Evolutionary conservation across 2,888 invertebrate genomes (phyloP).

Genomic region (Rotaria macrura): DNA sequence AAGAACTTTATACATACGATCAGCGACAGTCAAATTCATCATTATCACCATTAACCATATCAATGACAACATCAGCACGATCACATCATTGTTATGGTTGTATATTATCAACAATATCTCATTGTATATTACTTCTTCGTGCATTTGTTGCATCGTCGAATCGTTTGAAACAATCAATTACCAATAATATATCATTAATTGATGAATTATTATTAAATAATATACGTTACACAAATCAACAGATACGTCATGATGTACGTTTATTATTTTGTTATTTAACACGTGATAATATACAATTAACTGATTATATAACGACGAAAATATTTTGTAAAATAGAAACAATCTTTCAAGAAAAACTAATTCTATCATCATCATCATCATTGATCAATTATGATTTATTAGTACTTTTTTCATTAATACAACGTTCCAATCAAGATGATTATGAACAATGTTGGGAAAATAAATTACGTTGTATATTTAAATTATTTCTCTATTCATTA

Average conservation of each 20-base stretch:
- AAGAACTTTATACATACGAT: slow-evolving; percentile 32
- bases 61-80: slow-evolving; percentile 18
- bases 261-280: slow-evolving; percentile 76
- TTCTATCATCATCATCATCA: neutral
- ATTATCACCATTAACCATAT: neutral
- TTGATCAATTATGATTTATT: neutral
- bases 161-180: neutral
- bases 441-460: slow-evolving; percentile 91
- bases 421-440: slow-evolving; percentile 70
- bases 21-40: slow-evolving; percentile 14
- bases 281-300: slow-evolving; percentile 70
- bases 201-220: slow-evolving; percentile 80
- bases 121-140: slow-evolving; percentile 76
- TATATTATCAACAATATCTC: slow-evolving; percentile 76
- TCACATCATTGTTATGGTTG: slow-evolving; percentile 53
- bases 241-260: slow-evolving; percentile 55
- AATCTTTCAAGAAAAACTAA: neutral
- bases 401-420: slow-evolving; percentile 62
- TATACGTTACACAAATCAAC: slow-evolving; percentile 57
- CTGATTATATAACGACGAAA: slow-evolving; percentile 42
- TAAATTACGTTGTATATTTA: slow-evolving; percentile 69
- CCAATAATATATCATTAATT: slow-evolving; percentile 59
- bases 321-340: neutral
- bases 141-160: slow-evolving; percentile 60
- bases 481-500: slow-evolving; percentile 67